A percentile compares a stretch with the other conserved stretches of the same genome.
phyloP scores from a whole-genome alignment of 1,140 invertebrate genomes.

The Ceratosolen fusciceps region DNA sequence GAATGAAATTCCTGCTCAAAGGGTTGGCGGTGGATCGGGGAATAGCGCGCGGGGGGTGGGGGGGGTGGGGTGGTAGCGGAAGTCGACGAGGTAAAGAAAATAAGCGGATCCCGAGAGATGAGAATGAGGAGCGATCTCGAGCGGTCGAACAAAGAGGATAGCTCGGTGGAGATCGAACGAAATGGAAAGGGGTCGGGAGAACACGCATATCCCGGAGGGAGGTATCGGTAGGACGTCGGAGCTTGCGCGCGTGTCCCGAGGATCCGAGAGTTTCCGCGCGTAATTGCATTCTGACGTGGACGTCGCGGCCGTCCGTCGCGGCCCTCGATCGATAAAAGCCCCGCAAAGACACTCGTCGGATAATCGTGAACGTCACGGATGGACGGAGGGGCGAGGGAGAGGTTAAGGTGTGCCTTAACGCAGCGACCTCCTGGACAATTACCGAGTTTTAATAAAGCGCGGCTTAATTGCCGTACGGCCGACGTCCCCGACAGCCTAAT shows the following conservation, averaged over 20 bases:
- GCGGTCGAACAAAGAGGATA: no score
- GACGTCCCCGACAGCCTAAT: conserved; percentile 49
- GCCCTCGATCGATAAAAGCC: background rate
- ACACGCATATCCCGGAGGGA: conserved; percentile 2
- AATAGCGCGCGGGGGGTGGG: no score
- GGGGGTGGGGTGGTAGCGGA: no score
- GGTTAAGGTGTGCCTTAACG: no score
- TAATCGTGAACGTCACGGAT: background rate
- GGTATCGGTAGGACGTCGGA: background rate
- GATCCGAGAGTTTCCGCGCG: background rate
- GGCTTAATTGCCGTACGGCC: conserved; percentile 57
- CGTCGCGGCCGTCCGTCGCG: background rate
- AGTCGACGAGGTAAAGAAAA: no score
- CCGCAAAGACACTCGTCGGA: background rate
- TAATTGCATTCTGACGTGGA: conserved; percentile 19
- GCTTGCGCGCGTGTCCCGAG: background rate
- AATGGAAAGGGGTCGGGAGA: background rate
- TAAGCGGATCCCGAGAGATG: no score
- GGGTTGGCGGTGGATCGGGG: no score
- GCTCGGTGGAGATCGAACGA: background rate
- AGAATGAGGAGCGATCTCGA: no score
- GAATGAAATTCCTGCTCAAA: no score
- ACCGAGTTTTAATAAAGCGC: conserved; percentile 53
- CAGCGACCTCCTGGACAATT: conserved; percentile 34
- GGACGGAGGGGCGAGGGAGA: background rate